Evolutionary conservation across 2,888 invertebrate species (phyloP).

Genomic region (Melikaiella ostensackeni): DNA sequence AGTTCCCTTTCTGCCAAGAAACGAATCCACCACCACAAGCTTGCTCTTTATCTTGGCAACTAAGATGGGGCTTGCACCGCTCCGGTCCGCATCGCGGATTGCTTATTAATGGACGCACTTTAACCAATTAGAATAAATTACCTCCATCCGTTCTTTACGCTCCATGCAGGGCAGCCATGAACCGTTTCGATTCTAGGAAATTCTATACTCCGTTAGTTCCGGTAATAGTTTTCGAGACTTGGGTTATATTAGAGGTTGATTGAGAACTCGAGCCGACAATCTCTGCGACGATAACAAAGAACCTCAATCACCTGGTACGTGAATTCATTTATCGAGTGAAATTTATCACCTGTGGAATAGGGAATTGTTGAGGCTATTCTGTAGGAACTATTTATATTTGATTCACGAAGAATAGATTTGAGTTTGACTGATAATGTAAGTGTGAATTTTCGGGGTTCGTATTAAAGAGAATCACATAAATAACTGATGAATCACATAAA

Average conservation of each 20-base stretch:
- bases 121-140: slow-evolving; percentile 74
- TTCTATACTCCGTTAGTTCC: slow-evolving; percentile 50
- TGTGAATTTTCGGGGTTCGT: too few species aligned
- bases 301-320: neutral
- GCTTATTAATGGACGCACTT: slow-evolving; percentile 71
- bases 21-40: slow-evolving; percentile 47
- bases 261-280: slow-evolving; percentile 1
- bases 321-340: neutral
- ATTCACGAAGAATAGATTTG: too few species aligned
- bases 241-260: slow-evolving; percentile 23
- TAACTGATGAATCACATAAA: too few species aligned
- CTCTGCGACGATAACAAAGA: slow-evolving; percentile 8
- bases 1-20: slow-evolving; percentile 46
- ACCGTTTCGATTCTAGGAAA: slow-evolving; percentile 50
- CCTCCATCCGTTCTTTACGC: slow-evolving; percentile 61
- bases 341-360: neutral
- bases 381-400: too few species aligned
- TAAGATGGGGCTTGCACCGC: slow-evolving; percentile 45
- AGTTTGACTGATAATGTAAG: too few species aligned
- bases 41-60: slow-evolving; percentile 51
- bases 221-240: slow-evolving; percentile 31
- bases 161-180: slow-evolving; percentile 48
- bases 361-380: neutral
- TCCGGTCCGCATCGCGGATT: slow-evolving; percentile 64
- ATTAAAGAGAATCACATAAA: too few species aligned